These are phyloP conservation scores for Onthophagus sagittarius DNA, from an alignment of 2,888 invertebrate genomes.

Conservation along the genomic window DNA sequence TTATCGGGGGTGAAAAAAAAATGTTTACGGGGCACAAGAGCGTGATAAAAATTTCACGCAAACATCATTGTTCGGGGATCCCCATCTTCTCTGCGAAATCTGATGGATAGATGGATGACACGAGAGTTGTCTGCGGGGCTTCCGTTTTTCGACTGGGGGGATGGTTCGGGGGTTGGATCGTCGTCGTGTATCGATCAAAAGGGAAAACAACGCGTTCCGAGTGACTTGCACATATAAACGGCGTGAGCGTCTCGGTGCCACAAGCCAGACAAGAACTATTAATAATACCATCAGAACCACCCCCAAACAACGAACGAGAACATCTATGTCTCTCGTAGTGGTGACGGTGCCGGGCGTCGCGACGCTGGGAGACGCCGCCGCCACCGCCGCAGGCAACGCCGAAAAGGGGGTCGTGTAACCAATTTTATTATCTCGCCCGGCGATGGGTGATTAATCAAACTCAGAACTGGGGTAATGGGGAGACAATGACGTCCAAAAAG, in stretches of 20 bases:
- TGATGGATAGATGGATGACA: conserved; percentile 41
- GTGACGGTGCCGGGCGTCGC: conserved; percentile 18
- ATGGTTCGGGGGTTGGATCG: not conserved
- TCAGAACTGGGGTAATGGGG: conserved; percentile 25
- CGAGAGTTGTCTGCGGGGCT: conserved; percentile 41
- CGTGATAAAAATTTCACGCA: conserved; percentile 14
- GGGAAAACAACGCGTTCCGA: conserved; percentile 45
- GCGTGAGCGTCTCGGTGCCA: conserved; percentile 30
- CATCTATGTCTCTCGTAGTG: conserved; percentile 45
- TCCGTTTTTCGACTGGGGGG: no score
- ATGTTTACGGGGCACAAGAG: conserved; percentile 9
- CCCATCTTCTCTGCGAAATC: conserved; percentile 19
- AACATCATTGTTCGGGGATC: conserved; percentile 12
- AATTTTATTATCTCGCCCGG: conserved; percentile 27
- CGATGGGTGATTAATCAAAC: conserved; percentile 28
- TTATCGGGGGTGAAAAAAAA: conserved; percentile 2
- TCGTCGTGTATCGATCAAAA: conserved; percentile 40
- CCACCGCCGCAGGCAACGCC: conserved; percentile 38
- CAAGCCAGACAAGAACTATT: conserved; percentile 46
- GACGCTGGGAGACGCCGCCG: conserved; percentile 31
- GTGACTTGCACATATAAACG: conserved; percentile 47
- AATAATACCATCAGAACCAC: conserved; percentile 46
- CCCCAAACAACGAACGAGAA: conserved; percentile 39
- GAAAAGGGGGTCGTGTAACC: conserved; percentile 24
- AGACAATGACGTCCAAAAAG: conserved; percentile 21